Percentiles rank a stretch among this genome's conserved stretches.
phyloP scores from a whole-genome alignment of 2,113 vertebrate species.

The Lonchura striata region DNA sequence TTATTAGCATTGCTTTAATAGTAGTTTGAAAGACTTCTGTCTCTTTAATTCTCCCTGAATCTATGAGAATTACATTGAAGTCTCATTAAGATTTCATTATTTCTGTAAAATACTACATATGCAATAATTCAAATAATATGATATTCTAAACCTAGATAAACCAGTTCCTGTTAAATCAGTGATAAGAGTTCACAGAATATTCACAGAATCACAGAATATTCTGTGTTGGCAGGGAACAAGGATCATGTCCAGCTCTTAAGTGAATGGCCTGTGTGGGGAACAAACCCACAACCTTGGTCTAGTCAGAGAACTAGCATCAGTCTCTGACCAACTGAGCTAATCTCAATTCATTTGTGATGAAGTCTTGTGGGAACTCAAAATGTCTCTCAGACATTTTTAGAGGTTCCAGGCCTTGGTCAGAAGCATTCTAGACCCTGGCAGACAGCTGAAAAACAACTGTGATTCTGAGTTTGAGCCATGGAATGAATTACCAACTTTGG shows the following conservation, averaged over 20 bases:
- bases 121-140: not conserved
- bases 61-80: not conserved
- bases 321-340: not conserved
- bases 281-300: not conserved
- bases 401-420: too few relatives aligned
- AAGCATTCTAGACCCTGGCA: too few relatives aligned
- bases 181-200: not conserved
- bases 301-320: not conserved
- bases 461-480: too few relatives aligned
- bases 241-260: accelerated
- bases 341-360: not conserved
- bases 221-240: not conserved
- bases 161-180: not conserved
- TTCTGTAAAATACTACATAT: not conserved
- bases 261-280: not conserved
- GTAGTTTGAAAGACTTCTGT: not conserved
- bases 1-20: not conserved
- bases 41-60: not conserved
- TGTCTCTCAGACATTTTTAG: too few relatives aligned
- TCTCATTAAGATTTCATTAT: not conserved
- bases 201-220: not conserved
- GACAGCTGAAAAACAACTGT: too few relatives aligned
- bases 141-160: not conserved
- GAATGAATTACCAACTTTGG: too few relatives aligned
- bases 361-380: too few relatives aligned